Percentiles rank a stretch among this genome's conserved stretches.
These are phyloP conservation scores for Diacarnus erythraeanus DNA, from an alignment of 37 sponge, comb jelly and placozoan species.

Conservation along the genomic window DNA sequence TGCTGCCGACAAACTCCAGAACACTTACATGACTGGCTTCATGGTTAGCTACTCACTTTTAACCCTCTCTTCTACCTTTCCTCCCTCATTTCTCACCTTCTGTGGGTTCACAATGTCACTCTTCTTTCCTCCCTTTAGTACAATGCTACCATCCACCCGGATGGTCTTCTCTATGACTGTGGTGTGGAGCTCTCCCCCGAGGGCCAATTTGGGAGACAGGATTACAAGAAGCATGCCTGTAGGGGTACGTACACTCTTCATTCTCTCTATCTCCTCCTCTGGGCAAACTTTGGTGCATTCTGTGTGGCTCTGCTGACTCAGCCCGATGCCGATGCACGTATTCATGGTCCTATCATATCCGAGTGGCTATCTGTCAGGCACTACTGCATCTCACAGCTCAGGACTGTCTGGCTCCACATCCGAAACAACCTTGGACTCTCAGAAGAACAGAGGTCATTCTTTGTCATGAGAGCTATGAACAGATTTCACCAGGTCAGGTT, in stretches of 20 bases:
- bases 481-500: slow-evolving; percentile 58
- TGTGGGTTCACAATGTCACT: background rate
- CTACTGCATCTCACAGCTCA: slow-evolving; percentile 87
- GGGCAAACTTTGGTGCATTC: slow-evolving; percentile 83
- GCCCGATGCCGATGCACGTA: slow-evolving; percentile 37
- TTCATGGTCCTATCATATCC: slow-evolving; percentile 74
- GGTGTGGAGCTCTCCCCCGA: slow-evolving; percentile 81
- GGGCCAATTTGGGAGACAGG: slow-evolving; percentile 77
- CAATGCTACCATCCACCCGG: slow-evolving; percentile 47
- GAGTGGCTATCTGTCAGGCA: slow-evolving; percentile 79
- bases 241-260: slow-evolving; percentile 80
- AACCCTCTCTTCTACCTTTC: background rate
- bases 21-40: slow-evolving; percentile 76
- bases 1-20: slow-evolving; percentile 47
- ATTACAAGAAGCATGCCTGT: slow-evolving; percentile 68
- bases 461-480: slow-evolving; percentile 46
- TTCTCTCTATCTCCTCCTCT: slow-evolving; percentile 81
- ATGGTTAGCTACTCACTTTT: slow-evolving; percentile 55
- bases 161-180: slow-evolving; percentile 71
- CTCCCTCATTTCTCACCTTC: background rate
- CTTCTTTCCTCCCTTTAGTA: slow-evolving; percentile 37
- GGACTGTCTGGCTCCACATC: slow-evolving; percentile 81
- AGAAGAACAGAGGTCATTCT: slow-evolving; percentile 82
- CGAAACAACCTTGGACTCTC: slow-evolving; percentile 59
- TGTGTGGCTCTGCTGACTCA: slow-evolving; percentile 75